Conservation (phyloP, 2,797 vertebrate species). For the Molothrus aeneus region DNA sequence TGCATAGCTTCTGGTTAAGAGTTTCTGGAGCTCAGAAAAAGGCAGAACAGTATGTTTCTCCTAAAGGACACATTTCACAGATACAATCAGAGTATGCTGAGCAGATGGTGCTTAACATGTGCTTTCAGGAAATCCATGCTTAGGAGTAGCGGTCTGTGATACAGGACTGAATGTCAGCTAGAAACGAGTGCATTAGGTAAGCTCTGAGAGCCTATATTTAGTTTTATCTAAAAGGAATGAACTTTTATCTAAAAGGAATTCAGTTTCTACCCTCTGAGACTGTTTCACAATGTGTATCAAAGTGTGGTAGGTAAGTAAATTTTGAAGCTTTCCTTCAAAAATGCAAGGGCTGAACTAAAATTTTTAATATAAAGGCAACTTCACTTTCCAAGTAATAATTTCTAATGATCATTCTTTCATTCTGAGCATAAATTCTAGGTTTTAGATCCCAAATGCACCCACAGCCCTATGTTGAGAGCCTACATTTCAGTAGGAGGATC, state of each 20-base stretch:
- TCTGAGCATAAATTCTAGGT: neutral
- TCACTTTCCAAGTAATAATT: neutral
- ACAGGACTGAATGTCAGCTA: neutral
- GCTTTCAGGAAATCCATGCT: neutral
- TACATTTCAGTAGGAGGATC: neutral
- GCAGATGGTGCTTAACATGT: neutral
- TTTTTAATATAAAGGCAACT: neutral
- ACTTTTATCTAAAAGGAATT: neutral
- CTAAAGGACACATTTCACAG: neutral
- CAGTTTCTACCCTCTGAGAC: neutral
- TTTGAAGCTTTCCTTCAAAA: neutral
- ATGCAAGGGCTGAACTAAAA: neutral
- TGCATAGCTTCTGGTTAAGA: neutral
- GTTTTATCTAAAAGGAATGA: neutral
- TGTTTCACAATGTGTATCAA: neutral
- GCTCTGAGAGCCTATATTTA: neutral
- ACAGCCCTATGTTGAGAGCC: neutral
- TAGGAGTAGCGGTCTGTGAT: neutral
- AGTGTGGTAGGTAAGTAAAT: neutral
- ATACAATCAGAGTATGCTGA: neutral
- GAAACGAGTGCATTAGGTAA: neutral
- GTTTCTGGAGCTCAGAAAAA: neutral
- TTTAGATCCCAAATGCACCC: neutral
- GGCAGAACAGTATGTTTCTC: neutral
- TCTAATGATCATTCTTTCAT: neutral